A percentile compares a stretch with the other conserved stretches of the same genome.
These are phyloP conservation scores for Nannospalax galili DNA, from an alignment of 2,113 vertebrate genomes.

Conservation along the genomic window DNA sequence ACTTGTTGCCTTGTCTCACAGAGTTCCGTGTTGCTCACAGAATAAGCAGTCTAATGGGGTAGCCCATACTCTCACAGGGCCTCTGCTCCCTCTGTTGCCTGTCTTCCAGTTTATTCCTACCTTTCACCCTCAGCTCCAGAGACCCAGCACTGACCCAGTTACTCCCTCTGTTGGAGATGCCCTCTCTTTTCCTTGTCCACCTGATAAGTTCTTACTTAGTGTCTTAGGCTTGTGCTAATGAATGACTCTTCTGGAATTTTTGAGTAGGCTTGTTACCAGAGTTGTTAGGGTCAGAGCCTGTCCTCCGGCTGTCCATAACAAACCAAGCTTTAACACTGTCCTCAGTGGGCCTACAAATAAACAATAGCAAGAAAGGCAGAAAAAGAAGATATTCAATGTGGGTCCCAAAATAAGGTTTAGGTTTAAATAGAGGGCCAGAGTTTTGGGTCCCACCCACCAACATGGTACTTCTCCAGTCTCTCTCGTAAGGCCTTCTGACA, in stretches of 20 bases:
- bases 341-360: not conserved
- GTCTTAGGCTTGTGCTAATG: not conserved
- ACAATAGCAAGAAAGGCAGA: not conserved
- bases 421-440: not conserved
- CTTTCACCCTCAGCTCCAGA: not conserved
- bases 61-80: not conserved
- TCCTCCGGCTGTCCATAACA: not conserved
- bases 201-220: not conserved
- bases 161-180: not conserved
- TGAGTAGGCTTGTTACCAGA: not conserved
- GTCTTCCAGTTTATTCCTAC: not conserved
- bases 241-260: slow-evolving; percentile 2
- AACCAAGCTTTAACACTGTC: not conserved
- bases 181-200: not conserved
- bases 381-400: not conserved
- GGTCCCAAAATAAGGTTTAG: not conserved
- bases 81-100: not conserved
- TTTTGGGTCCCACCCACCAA: too few relatives aligned
- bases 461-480: too few relatives aligned
- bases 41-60: not conserved
- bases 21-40: not conserved
- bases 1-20: not conserved
- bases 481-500: not conserved
- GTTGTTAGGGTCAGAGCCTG: not conserved
- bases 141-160: not conserved